These are phyloP conservation scores for Sinodicranocentrus sp. DNA, from an alignment of 2,888 invertebrate genomes.

Conservation along the genomic window DNA sequence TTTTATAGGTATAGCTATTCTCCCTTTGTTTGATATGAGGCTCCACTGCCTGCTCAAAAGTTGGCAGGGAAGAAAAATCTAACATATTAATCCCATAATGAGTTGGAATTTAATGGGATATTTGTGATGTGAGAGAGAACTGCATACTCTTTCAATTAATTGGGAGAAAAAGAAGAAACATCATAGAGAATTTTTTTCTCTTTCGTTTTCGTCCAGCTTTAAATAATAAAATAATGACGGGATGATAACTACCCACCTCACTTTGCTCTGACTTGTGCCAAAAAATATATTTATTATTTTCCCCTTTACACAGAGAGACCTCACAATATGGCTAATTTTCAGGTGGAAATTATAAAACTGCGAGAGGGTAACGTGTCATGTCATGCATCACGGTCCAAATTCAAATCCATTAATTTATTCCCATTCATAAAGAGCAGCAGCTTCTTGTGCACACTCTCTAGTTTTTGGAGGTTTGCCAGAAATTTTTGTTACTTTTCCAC, in stretches of 20 bases:
- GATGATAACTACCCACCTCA: neutral
- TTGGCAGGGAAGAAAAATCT: neutral
- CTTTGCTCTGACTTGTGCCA: neutral
- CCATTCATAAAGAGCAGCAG: neutral
- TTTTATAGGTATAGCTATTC: neutral
- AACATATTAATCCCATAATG: conserved; percentile 2
- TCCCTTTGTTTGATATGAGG: conserved; percentile 8
- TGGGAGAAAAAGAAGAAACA: neutral
- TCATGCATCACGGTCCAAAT: neutral
- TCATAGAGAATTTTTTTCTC: neutral
- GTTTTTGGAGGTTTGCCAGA: conserved; percentile 51
- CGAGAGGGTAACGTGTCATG: neutral
- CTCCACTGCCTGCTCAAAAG: too few relatives aligned
- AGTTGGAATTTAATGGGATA: too few relatives aligned
- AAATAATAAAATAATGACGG: conserved; percentile 27
- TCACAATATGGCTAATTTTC: too few relatives aligned
- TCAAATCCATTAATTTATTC: neutral
- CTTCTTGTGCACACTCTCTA: neutral
- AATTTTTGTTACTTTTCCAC: neutral
- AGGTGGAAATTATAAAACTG: too few relatives aligned
- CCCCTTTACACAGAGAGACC: too few relatives aligned
- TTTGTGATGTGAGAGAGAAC: neutral
- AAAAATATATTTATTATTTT: too few relatives aligned
- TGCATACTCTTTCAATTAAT: conserved; percentile 32
- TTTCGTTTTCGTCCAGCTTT: too few relatives aligned